Base-by-base conservation (phyloP, 30 jellyfish, hydroid and myxozoan species). In the Pseudorhiza aurosa region DNA sequence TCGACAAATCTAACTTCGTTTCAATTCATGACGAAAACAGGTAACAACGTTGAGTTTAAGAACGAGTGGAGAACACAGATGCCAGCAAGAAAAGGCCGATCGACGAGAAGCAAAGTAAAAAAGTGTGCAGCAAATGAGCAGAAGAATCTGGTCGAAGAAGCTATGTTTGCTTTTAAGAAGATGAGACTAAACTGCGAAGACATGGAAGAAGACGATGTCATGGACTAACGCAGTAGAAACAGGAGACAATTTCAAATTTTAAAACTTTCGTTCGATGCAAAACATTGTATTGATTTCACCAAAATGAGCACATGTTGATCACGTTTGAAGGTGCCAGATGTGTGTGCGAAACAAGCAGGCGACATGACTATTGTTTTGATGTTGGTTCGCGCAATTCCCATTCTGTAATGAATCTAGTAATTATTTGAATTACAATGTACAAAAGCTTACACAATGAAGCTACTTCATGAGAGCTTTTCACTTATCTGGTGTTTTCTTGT, bases 141-240 rank as follows among this genome's bases (percentile, higher is more conserved):
- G 12, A 80, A 39, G 32, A 28, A 26, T 24, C 12, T 47, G 43
- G 77, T 80, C n/a, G 91, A 67, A 37, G 91, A 80, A 31, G 91
- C 84, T 0, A 12, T 80, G 29, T 70, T 36, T 42, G 77, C 83
- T 25, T 80, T 80, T 43, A 80, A 80, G 32, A 80, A 80, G 59
- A 80, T 80, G 91, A 64, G 19, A 28, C 69, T 80, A 14, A 51
- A 64, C 18, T 45, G 49, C 29, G 91, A 80, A 8, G 67, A 53
- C 12, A 39, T 39, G 14, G 24, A 33, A 2, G 91, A 80, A 22
- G 91, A 80, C 37, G 77, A 80, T 10, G 25, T 17, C 0, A 74
- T 74, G 87, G 87, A 74, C 32, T 65, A 63, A 65, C 25, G 36
- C 2, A 8, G 35, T 1, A 53, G 60, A 46, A 2, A 14, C 18